Conservation (phyloP, 2,797 vertebrate species). For the Sphenopsis melanotis region DNA sequence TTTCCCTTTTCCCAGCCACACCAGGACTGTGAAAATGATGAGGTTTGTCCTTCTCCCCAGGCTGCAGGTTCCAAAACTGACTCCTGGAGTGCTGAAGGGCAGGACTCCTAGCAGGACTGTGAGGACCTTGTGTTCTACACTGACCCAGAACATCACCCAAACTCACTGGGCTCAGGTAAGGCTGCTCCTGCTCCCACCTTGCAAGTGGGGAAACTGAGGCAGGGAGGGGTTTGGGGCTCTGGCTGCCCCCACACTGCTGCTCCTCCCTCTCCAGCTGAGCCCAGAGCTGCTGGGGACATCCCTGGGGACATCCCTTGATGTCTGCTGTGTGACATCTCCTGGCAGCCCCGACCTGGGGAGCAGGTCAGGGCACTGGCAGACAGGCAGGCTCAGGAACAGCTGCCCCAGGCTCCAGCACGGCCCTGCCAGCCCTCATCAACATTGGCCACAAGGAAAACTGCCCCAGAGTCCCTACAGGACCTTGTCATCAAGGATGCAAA, state of each 20-base stretch:
- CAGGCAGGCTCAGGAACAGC: not conserved
- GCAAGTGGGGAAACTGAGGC: not conserved
- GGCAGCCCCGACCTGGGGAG: not conserved
- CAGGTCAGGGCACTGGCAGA: slow-evolving; percentile 16
- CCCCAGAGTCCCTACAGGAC: not conserved
- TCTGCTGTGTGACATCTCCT: not conserved
- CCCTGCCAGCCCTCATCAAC: not conserved
- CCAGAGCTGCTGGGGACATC: not conserved
- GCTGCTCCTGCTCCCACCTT: not conserved
- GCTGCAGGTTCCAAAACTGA: not conserved
- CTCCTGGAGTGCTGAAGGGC: not conserved
- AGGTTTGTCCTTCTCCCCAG: not conserved
- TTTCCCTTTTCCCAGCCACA: no score
- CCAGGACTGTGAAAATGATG: not conserved
- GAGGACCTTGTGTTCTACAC: not conserved
- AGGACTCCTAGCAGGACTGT: not conserved
- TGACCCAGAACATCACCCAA: not conserved
- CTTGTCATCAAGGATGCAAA: slow-evolving; percentile 7
- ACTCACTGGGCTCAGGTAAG: not conserved
- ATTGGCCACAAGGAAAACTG: not conserved
- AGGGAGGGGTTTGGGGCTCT: not conserved
- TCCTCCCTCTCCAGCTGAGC: not conserved
- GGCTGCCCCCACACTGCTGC: not conserved
- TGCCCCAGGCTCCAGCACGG: not conserved
- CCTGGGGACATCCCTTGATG: not conserved